A percentile compares a stretch with the other conserved stretches of the same genome.
Conservation (phyloP, 2,888 invertebrate species). For the Cephalotes varians region DNA sequence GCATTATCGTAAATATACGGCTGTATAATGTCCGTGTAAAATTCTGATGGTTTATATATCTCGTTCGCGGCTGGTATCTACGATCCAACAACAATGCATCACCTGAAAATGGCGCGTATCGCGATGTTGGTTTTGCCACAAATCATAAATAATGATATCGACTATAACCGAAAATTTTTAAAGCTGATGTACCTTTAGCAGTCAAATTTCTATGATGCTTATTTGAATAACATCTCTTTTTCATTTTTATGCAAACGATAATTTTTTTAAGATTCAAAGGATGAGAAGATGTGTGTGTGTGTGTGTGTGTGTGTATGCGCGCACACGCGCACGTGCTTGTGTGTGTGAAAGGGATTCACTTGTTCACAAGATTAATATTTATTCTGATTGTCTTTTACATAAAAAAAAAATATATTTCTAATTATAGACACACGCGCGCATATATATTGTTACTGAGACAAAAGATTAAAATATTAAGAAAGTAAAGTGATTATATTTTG, state of each 20-base stretch:
- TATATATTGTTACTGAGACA: neutral
- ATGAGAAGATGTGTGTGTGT: neutral
- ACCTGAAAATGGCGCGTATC: slow-evolving; percentile 46
- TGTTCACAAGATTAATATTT: neutral
- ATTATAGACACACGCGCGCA: neutral
- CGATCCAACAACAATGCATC: slow-evolving; percentile 54
- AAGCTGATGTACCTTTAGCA: slow-evolving; percentile 18
- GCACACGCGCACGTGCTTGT: too few relatives aligned
- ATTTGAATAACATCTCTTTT: neutral
- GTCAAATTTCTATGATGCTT: neutral
- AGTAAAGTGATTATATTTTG: neutral
- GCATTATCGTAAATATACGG: slow-evolving; percentile 80
- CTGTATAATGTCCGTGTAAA: slow-evolving; percentile 65
- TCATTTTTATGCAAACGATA: neutral
- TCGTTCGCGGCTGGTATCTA: slow-evolving; percentile 33
- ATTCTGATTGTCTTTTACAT: neutral
- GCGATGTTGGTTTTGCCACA: slow-evolving; percentile 15
- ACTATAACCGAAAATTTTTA: slow-evolving; percentile 36
- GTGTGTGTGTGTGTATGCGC: too few relatives aligned
- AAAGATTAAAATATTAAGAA: neutral
- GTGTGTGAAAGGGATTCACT: neutral
- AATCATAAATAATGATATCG: slow-evolving; percentile 47
- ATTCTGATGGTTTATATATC: slow-evolving; percentile 61
- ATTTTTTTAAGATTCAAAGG: neutral
- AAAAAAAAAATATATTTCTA: neutral